Percentiles rank a stretch among this genome's conserved stretches.
Conservation (phyloP, 1,140 invertebrate genomes). For the Drosophila mayri region DNA sequence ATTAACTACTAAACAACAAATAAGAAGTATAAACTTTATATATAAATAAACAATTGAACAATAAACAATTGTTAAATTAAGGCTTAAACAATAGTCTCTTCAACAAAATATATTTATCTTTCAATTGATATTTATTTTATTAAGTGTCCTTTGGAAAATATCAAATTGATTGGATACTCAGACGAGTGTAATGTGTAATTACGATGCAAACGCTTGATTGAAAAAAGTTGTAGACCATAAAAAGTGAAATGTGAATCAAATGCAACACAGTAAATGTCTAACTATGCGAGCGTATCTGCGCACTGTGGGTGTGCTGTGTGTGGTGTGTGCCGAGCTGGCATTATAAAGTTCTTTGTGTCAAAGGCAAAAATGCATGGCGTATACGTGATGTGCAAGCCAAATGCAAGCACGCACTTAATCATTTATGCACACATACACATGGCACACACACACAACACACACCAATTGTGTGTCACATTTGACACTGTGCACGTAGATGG, state of each 20-base stretch:
- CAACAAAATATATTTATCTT: not conserved
- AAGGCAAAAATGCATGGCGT: conserved; percentile 70
- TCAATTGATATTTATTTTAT: not conserved
- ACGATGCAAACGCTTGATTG: conserved; percentile 47
- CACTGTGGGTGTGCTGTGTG: conserved; percentile 8
- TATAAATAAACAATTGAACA: not conserved
- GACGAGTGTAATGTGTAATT: conserved; percentile 27
- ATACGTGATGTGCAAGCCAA: conserved; percentile 66
- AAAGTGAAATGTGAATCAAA: conserved; percentile 52
- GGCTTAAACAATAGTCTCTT: too few relatives aligned
- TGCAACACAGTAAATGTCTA: conserved; percentile 39
- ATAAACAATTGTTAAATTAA: too few relatives aligned
- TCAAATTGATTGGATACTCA: not conserved
- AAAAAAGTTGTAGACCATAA: conserved; percentile 33
- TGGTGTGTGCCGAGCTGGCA: conserved; percentile 28
- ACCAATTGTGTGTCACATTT: conserved; percentile 51
- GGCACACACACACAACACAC: not conserved
- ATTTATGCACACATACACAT: conserved; percentile 48
- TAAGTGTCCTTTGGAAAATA: not conserved
- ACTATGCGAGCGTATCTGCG: conserved; percentile 8
- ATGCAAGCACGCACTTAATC: conserved; percentile 79
- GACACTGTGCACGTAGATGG: conserved; percentile 62
- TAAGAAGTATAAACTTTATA: too few relatives aligned
- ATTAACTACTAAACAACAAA: not conserved
- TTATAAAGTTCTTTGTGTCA: conserved; percentile 80